Conservation (phyloP, 1,140 invertebrate species). For the Dreissena rostriformis region DNA sequence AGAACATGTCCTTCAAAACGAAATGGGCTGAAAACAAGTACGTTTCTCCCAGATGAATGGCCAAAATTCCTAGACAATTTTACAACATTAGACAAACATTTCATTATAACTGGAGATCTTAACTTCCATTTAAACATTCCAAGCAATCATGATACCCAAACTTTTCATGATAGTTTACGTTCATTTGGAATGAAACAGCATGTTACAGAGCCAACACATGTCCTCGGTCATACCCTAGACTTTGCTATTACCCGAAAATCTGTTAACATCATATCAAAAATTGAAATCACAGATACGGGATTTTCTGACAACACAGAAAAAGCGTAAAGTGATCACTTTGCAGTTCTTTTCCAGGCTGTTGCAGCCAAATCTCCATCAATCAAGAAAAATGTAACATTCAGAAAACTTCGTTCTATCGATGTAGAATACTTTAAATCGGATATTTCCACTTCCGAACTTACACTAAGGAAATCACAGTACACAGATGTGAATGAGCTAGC, state of each 20-base stretch:
- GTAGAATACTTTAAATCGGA: conserved; percentile 9
- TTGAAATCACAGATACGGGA: conserved; percentile 10
- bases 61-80: conserved; percentile 1
- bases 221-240: conserved; percentile 32
- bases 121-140: conserved; percentile 19
- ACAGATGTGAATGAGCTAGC: background rate
- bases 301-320: conserved; percentile 12
- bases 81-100: conserved; percentile 30
- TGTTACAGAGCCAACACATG: conserved; percentile 27
- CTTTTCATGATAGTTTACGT: background rate
- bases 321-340: conserved; percentile 10
- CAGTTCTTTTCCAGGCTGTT: background rate
- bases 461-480: background rate
- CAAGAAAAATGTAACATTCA: conserved; percentile 17
- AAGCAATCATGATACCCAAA: background rate
- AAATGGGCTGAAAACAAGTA: conserved; percentile 22
- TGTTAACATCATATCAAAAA: background rate
- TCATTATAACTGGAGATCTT: conserved; percentile 38
- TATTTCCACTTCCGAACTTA: conserved; percentile 7
- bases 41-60: conserved; percentile 37
- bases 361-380: conserved; percentile 6
- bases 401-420: conserved; percentile 18
- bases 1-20: no score
- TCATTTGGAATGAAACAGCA: conserved; percentile 40
- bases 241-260: conserved; percentile 42